phyloP scores from a whole-genome alignment of 2,888 invertebrate species.

The Perizoma affinitatum region DNA sequence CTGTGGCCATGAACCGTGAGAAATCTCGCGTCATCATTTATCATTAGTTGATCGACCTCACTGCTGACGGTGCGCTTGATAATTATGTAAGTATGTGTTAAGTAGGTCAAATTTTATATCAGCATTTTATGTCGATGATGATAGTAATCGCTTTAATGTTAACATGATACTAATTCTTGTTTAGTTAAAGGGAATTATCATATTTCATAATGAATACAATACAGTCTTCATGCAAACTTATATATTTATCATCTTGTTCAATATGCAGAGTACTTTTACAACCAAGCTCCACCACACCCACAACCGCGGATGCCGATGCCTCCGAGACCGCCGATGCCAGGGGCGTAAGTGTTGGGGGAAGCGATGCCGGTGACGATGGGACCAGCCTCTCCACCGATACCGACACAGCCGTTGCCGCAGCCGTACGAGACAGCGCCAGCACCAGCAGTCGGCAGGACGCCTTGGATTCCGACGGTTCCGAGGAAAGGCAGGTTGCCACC shows the following conservation, averaged over 20 bases:
- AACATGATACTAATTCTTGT: no score
- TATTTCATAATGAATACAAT: neutral
- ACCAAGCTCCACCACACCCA: neutral
- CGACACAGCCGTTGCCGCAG: conserved; percentile 42
- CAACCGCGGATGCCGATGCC: conserved; percentile 14
- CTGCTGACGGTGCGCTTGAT: neutral
- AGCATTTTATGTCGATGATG: neutral
- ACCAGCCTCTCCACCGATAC: conserved; percentile 35
- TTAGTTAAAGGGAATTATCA: no score
- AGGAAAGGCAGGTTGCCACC: conserved; percentile 54
- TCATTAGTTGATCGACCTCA: conserved; percentile 1
- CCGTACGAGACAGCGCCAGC: conserved; percentile 42
- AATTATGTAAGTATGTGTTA: neutral
- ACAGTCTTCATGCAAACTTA: neutral
- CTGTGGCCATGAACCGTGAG: conserved; percentile 21
- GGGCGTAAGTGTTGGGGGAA: conserved; percentile 23
- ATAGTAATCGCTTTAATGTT: no score
- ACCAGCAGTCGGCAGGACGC: conserved; percentile 47
- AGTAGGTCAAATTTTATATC: neutral
- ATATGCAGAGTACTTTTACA: neutral
- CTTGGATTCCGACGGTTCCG: conserved; percentile 50
- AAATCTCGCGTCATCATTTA: neutral
- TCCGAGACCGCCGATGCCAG: conserved; percentile 23
- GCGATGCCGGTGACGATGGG: conserved; percentile 30
- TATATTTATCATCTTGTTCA: neutral